These are phyloP conservation scores for Myoxocephalus aenaeus DNA, from an alignment of 2,797 vertebrate genomes.

Conservation along the genomic window DNA sequence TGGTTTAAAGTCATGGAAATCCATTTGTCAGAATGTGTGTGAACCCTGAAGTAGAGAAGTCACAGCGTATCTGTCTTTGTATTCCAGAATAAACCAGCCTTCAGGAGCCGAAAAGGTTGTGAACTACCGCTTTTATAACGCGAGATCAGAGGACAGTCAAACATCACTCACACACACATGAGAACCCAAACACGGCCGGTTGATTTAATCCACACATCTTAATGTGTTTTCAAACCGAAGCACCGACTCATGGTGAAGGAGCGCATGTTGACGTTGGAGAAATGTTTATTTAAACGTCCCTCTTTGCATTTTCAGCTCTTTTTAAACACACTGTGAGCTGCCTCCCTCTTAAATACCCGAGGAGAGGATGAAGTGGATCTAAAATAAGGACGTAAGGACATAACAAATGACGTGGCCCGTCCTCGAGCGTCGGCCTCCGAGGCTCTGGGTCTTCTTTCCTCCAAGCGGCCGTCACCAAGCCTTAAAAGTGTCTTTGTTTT, in stretches of 20 bases:
- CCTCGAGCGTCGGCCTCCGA: background rate
- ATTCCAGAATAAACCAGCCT: background rate
- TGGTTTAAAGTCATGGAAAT: too few species aligned
- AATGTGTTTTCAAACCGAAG: background rate
- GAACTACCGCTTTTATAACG: background rate
- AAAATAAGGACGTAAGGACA: constrained; percentile 12
- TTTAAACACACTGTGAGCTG: constrained; percentile 36
- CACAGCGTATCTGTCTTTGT: too few species aligned
- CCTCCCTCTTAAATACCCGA: constrained; percentile 23
- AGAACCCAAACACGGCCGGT: background rate
- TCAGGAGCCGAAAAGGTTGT: background rate
- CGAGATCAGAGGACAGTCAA: background rate
- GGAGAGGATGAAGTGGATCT: constrained; percentile 34
- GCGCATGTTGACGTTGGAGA: constrained; percentile 35
- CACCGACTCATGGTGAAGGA: background rate
- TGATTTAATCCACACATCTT: background rate
- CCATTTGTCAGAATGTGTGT: too few species aligned
- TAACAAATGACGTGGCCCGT: background rate
- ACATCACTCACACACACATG: background rate
- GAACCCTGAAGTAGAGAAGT: too few species aligned
- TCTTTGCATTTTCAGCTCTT: constrained; percentile 13
- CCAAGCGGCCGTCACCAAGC: background rate
- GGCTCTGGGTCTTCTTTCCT: background rate
- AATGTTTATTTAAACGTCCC: constrained; percentile 34
- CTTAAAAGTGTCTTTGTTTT: constrained; percentile 30